Base-by-base conservation (phyloP, 1,140 invertebrate genomes). In the Drosophila littoralis region DNA sequence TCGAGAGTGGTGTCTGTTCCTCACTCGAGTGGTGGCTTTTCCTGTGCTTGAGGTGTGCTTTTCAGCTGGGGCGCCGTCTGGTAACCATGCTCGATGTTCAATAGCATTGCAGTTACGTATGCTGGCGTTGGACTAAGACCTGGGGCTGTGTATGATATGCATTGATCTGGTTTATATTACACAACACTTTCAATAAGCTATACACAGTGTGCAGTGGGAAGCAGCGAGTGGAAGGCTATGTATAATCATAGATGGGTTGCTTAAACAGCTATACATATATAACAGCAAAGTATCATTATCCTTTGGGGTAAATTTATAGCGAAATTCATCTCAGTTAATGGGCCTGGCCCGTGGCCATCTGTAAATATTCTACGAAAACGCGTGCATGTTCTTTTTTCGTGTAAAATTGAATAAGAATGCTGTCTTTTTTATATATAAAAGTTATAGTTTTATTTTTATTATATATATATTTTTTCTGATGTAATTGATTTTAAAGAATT, bases 31-130 rank as follows among this genome's bases (percentile, higher is more conserved):
- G 66, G 64, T 77, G 67, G 79, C 78, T 78, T 61, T 82, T 81
- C 82, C 72, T 72, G 33, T 60, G 76, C 79, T 86, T 74, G 66
- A 89, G 83, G 83, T 88, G 77, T 79, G 58, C 51, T 61, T 81
- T 72, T 52, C 59, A 68, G 42, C 48, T 55, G 40, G 15, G 43
- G 58, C 55, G 36, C 40, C 58, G 2, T 3, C 38, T 42, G 67
- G 59, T 55, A 79, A 75, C 60, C 70, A 54, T 51, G 70, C 73
- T 68, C 64, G 74, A 70, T 69, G 71, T 82, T 78, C 71, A 79
- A 81, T 81, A 65, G 61, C 61, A 42, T 65, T 77, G 64, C 38
- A 70, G 60, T 65, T 38, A 33, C n/a, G 3, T 10, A n/a, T n/a
- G 33, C 45, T 63, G 40, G 55, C 60, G 43, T 17, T 32, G 17